Evolutionary conservation across 2,113 vertebrate species (phyloP).

Genomic region (Delphinapterus leucas): DNA sequence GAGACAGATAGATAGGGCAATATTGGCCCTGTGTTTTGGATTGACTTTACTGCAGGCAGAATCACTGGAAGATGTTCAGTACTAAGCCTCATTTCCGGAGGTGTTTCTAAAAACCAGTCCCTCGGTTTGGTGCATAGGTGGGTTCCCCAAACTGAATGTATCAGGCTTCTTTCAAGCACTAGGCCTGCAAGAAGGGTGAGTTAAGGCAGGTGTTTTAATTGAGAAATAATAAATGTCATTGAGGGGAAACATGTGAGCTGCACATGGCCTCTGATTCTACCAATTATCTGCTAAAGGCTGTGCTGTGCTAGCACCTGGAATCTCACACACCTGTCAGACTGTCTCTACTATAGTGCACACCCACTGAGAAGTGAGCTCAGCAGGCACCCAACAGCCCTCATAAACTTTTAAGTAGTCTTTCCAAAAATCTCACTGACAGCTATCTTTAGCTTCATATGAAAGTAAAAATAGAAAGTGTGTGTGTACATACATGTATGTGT

Average conservation of each 20-base stretch:
- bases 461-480: background rate
- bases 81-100: accelerated
- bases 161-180: background rate
- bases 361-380: background rate
- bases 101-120: background rate
- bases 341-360: accelerated
- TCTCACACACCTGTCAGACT: background rate
- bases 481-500: too few relatives aligned
- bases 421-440: background rate
- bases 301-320: background rate
- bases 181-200: background rate
- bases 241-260: background rate
- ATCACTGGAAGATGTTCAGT: accelerated
- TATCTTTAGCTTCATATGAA: background rate
- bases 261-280: background rate
- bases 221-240: background rate
- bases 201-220: background rate
- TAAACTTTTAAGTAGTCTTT: background rate
- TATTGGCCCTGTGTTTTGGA: background rate
- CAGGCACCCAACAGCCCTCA: accelerated
- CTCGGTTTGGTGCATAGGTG: accelerated
- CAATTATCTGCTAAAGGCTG: background rate
- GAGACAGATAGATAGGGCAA: too few relatives aligned
- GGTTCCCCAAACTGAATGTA: accelerated
- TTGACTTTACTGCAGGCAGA: accelerated